These are phyloP conservation scores for Leptopilina syphax DNA, from an alignment of 2,888 invertebrate species.

Conservation along the genomic window DNA sequence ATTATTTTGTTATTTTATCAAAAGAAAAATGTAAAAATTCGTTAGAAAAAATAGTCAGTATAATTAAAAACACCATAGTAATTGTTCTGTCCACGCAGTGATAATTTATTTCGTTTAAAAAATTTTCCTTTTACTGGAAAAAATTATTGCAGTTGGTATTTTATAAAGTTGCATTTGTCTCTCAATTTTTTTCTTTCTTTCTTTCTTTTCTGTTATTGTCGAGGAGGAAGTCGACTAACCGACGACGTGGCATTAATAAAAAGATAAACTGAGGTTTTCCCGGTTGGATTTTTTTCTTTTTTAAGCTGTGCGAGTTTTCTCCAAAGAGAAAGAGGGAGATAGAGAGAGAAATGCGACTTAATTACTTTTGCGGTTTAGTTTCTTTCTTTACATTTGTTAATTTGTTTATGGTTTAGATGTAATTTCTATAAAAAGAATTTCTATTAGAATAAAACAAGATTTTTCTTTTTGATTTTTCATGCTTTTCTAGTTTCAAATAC, in stretches of 20 bases:
- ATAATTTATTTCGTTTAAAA: not conserved
- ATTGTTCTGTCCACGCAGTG: not conserved
- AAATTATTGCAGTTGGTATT: not conserved
- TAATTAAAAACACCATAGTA: not conserved
- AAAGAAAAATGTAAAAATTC: no score
- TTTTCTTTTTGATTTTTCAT: no score
- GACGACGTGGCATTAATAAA: not conserved
- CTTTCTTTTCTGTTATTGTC: not conserved
- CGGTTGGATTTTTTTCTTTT: not conserved
- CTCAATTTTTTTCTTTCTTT: not conserved
- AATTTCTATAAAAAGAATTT: not conserved
- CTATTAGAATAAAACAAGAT: no score
- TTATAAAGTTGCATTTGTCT: not conserved
- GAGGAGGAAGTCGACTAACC: not conserved
- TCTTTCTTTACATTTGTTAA: not conserved
- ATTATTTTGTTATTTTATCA: no score
- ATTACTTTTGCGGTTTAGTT: not conserved
- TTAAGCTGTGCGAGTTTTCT: not conserved
- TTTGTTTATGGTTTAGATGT: not conserved
- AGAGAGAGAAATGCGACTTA: not conserved
- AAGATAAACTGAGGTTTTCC: conserved; percentile 6
- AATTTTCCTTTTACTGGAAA: not conserved
- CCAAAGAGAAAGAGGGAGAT: not conserved
- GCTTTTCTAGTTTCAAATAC: no score
- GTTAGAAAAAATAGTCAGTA: not conserved